Percentiles rank a stretch among this genome's conserved stretches.
These are phyloP conservation scores for Siphlonurus alternatus DNA, from an alignment of 2,888 invertebrate species.

Conservation along the genomic window DNA sequence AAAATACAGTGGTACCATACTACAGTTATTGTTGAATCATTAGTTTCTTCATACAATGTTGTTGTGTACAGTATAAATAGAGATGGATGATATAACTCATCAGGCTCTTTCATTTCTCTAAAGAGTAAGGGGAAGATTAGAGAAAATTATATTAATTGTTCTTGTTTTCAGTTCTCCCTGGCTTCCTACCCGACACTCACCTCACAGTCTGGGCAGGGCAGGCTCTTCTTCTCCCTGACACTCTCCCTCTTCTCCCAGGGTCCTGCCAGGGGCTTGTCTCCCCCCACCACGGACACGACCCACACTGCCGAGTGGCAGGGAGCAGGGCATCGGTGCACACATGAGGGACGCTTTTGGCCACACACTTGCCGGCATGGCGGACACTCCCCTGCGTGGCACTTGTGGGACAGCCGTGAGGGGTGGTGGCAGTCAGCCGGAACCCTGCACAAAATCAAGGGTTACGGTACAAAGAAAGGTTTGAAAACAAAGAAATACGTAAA, in stretches of 20 bases:
- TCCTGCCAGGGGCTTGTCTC: conserved; percentile 27
- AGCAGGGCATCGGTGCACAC: conserved; percentile 50
- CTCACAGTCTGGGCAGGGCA: conserved; percentile 30
- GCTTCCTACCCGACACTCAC: too few species aligned
- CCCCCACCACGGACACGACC: conserved; percentile 34
- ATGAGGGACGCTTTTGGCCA: conserved; percentile 36
- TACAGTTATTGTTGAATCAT: too few species aligned
- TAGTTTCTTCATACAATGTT: too few species aligned
- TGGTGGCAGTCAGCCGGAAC: conserved; percentile 72
- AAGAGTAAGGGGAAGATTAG: too few species aligned
- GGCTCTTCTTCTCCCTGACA: conserved; percentile 21
- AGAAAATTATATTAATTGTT: too few species aligned
- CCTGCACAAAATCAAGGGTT: neutral
- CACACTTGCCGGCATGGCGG: conserved; percentile 69
- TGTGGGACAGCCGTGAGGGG: conserved; percentile 46
- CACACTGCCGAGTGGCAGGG: conserved; percentile 62
- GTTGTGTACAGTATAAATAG: too few species aligned
- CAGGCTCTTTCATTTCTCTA: too few species aligned
- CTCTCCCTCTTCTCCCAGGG: conserved; percentile 28
- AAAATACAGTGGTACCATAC: too few species aligned
- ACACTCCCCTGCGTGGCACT: conserved; percentile 70
- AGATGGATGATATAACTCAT: too few species aligned
- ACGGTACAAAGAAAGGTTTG: conserved; percentile 5
- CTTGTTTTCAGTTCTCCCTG: too few species aligned
- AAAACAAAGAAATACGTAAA: conserved; percentile 12